Evolutionary conservation across 1,140 invertebrate species (phyloP).

Genomic region (Oppia nitens): DNA sequence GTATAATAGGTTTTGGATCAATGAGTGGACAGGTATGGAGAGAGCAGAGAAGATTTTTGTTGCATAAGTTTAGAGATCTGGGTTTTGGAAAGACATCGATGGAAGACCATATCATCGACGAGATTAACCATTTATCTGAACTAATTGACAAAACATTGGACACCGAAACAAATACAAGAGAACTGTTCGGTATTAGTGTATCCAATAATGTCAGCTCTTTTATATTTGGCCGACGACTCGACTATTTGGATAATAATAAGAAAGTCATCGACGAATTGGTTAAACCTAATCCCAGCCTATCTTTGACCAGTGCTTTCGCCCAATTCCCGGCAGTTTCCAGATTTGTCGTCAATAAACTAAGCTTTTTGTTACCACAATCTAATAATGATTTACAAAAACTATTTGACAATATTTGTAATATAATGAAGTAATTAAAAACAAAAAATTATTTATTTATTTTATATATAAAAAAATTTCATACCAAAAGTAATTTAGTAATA

Average conservation of each 20-base stretch:
- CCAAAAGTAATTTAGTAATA: too few relatives aligned
- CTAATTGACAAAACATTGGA: neutral
- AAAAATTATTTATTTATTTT: too few relatives aligned
- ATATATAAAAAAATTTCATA: too few relatives aligned
- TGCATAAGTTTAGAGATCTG: constrained; percentile 46
- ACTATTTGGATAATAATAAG: constrained; percentile 14
- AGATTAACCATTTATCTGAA: constrained; percentile 24
- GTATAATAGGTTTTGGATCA: constrained; percentile 15
- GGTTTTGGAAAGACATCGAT: constrained; percentile 55
- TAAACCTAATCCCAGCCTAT: neutral
- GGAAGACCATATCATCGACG: constrained; percentile 48
- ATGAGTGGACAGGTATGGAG: constrained; percentile 44
- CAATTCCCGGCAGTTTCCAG: neutral
- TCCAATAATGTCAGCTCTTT: constrained; percentile 21
- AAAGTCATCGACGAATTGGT: neutral
- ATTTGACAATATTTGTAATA: too few relatives aligned
- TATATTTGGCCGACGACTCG: constrained; percentile 18
- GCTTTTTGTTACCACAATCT: neutral
- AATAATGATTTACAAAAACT: too few relatives aligned
- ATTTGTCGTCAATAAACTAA: neutral
- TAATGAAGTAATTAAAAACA: too few relatives aligned
- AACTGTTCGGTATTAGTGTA: neutral
- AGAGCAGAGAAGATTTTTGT: constrained; percentile 50
- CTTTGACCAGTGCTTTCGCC: neutral
- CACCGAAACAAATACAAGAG: neutral